Conservation (phyloP, 30 jellyfish, hydroid and myxozoan species). For the Chrysaora quinquecirrha region DNA sequence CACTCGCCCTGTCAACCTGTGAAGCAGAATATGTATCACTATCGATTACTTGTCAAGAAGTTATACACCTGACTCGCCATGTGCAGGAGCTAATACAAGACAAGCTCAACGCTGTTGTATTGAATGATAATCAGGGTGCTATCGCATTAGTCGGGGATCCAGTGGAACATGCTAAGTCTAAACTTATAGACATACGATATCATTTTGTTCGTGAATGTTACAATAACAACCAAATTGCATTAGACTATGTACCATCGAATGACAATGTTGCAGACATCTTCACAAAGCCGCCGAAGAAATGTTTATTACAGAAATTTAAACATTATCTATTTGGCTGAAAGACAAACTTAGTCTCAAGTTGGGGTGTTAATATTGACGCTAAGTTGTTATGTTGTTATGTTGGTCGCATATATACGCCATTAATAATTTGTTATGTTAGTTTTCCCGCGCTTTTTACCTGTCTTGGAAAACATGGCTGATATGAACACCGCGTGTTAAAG, state of each 20-base stretch:
- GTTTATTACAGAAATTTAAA: not conserved
- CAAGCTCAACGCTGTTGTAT: too few species aligned
- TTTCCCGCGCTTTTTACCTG: too few species aligned
- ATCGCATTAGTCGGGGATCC: conserved; percentile 22
- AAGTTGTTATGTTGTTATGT: too few species aligned
- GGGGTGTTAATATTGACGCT: conserved; percentile 15
- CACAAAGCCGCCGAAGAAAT: conserved; percentile 43
- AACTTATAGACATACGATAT: conserved; percentile 39
- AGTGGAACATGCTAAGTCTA: conserved; percentile 20
- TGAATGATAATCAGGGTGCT: conserved; percentile 52
- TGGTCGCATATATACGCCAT: too few species aligned
- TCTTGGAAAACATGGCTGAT: too few species aligned
- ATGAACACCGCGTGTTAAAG: too few species aligned
- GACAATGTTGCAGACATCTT: conserved; percentile 38
- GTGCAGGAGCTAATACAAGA: not conserved
- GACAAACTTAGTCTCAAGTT: conserved; percentile 30
- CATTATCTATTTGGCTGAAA: conserved; percentile 7
- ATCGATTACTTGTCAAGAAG: conserved; percentile 26
- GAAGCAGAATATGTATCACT: conserved; percentile 28
- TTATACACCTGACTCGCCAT: not conserved
- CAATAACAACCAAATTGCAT: not conserved
- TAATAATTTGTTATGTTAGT: too few species aligned
- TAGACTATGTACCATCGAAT: conserved; percentile 50
- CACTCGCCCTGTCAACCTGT: conserved; percentile 33
- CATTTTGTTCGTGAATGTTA: conserved; percentile 41